Evolutionary conservation across 2,797 vertebrate species (phyloP).

Genomic region (Acrocephalus scirpaceus): DNA sequence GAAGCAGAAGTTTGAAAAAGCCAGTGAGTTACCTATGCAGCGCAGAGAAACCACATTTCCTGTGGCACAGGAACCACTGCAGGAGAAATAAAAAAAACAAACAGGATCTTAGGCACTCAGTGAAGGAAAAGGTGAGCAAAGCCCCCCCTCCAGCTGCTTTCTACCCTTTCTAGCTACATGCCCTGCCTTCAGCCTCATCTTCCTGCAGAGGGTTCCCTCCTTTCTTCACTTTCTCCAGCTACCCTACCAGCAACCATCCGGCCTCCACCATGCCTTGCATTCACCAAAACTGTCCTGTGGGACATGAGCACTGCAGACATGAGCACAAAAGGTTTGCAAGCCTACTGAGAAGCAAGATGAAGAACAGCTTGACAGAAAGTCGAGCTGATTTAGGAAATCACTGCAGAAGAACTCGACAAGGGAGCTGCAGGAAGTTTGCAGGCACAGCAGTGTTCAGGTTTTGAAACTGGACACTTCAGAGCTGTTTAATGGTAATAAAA

Average conservation of each 20-base stretch:
- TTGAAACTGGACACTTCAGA: not conserved
- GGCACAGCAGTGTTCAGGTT: not conserved
- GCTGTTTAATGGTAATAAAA: not conserved
- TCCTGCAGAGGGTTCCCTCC: not conserved
- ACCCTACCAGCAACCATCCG: not conserved
- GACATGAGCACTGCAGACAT: not conserved
- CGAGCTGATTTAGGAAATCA: not conserved
- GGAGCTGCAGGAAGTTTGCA: not conserved
- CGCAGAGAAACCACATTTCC: slow-evolving; percentile 78
- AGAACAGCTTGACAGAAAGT: not conserved
- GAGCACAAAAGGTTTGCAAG: not conserved
- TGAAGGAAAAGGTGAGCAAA: not conserved
- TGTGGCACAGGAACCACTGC: slow-evolving; percentile 77
- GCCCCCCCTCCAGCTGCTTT: not conserved
- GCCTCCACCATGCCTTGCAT: not conserved
- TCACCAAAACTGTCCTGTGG: not conserved
- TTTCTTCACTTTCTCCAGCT: not conserved
- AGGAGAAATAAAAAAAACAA: not conserved
- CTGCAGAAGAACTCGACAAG: not conserved
- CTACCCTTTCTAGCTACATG: not conserved
- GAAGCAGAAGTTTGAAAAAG: not conserved
- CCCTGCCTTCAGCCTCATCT: not conserved
- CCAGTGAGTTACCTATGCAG: slow-evolving; percentile 81
- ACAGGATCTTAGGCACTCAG: not conserved
- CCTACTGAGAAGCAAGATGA: not conserved